Evolutionary conservation across 2,888 invertebrate species (phyloP).

Genomic region (Tinea semifulvella): DNA sequence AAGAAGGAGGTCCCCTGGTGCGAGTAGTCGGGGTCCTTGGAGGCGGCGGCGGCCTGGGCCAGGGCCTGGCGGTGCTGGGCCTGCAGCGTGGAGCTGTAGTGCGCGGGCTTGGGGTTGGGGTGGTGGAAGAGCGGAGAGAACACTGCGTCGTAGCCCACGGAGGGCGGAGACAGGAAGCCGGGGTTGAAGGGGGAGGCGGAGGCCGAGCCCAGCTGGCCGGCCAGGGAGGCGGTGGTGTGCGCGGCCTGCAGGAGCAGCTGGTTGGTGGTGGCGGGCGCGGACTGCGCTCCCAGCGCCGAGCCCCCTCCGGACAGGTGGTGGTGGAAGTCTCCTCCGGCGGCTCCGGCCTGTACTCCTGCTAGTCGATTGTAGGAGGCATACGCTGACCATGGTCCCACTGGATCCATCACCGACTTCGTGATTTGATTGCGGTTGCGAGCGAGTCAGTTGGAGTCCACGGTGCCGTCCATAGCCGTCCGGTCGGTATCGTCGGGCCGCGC

Average conservation of each 20-base stretch:
- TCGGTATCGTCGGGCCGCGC: too few relatives aligned
- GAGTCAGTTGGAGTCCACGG: slow-evolving; percentile 58
- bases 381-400: slow-evolving; percentile 88
- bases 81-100: slow-evolving; percentile 72
- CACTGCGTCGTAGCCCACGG: slow-evolving; percentile 83
- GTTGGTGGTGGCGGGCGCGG: slow-evolving; percentile 71
- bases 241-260: slow-evolving; percentile 74
- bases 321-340: slow-evolving; percentile 73
- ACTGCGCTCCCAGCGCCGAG: slow-evolving; percentile 59
- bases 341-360: slow-evolving; percentile 74
- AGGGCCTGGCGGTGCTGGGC: slow-evolving; percentile 76
- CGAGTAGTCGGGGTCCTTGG: slow-evolving; percentile 66
- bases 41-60: slow-evolving; percentile 63
- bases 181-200: slow-evolving; percentile 74
- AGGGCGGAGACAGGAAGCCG: slow-evolving; percentile 77
- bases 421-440: slow-evolving; percentile 47
- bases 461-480: slow-evolving; percentile 66
- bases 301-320: slow-evolving; percentile 71
- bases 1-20: slow-evolving; percentile 73
- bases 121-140: slow-evolving; percentile 86
- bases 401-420: slow-evolving; percentile 80
- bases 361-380: slow-evolving; percentile 86
- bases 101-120: slow-evolving; percentile 77
- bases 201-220: slow-evolving; percentile 69
- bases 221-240: slow-evolving; percentile 68